Evolutionary conservation across 2,113 vertebrate genomes (phyloP), one percentile per base, ranked within the genome.

Genomic region (Mus spicilegus): DNA sequence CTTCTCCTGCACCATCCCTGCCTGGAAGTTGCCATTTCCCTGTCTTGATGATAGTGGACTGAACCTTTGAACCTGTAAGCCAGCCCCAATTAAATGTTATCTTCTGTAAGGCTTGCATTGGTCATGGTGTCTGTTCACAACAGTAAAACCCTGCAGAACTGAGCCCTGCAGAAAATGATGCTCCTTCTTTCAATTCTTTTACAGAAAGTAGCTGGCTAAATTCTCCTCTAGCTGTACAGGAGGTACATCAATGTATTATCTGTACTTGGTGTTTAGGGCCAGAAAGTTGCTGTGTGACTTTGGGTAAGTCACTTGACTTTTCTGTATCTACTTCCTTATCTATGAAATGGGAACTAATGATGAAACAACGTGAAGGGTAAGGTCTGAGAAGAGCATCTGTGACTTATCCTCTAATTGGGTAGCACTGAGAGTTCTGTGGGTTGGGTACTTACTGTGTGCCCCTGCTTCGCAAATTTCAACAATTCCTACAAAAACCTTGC

Each of bases 331-430:
- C n/a, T 72, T 63, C 46, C 39, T 84, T 33, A 8, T 12, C 20
- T 39, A 13, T 42, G 28, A 94, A 89, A 65, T 7, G 24, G 19
- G 39, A 2, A 8, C 6, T 3, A 28, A 3, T 54, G 39, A 69
- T 19, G 20, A 51, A 90, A 56, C 8, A 39, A 26, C 11, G 0
- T 8, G 75, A 28, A 9, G 7, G 78, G 36, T 20, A 36, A 39
- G 6, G 6, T 69, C 46, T 6, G 63, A n/a, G 49, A 30, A 4
- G 0, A 16, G 73, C 0, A 39, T 14, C 70, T 3, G 17, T 42
- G 4, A 4, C 39, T 39, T 7, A 7, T 0, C 54, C 36, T 7
- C 39, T 17, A 6, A 26, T 1, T 19, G 12, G 7, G 2, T 0
- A 3, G 76, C 56, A 36, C 10, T 3, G n/a, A 22, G 1, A 65